phyloP scores from a whole-genome alignment of 2,888 invertebrate genomes.

The Choristoneura rosaceana region DNA sequence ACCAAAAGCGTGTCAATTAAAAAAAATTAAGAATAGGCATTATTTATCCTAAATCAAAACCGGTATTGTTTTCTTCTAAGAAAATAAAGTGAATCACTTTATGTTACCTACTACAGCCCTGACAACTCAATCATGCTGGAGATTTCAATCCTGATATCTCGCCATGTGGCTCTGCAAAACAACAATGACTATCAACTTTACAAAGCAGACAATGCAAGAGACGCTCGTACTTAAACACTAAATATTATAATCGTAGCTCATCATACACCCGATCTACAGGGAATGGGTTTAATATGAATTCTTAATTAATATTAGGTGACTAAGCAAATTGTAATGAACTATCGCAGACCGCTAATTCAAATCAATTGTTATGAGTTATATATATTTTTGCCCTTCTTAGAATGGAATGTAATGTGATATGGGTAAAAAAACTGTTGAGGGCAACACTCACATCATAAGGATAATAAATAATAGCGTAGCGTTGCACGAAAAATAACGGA shows the following conservation, averaged over 20 bases:
- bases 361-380: conserved; percentile 56
- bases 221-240: conserved; percentile 60
- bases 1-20: conserved; percentile 73
- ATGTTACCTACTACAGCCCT: conserved; percentile 76
- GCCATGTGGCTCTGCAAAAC: conserved; percentile 68
- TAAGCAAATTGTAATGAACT: conserved; percentile 60
- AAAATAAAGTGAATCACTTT: conserved; percentile 59
- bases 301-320: conserved; percentile 82
- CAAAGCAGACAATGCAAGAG: conserved; percentile 64
- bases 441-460: not conserved
- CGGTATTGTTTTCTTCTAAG: conserved; percentile 66
- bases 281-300: conserved; percentile 57
- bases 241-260: conserved; percentile 61
- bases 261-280: conserved; percentile 66
- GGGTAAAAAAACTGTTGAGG: conserved; percentile 1
- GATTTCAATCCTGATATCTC: conserved; percentile 75
- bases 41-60: conserved; percentile 69
- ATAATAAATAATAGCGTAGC: not conserved
- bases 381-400: conserved; percentile 3
- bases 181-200: conserved; percentile 70
- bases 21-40: conserved; percentile 66
- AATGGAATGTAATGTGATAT: conserved; percentile 11
- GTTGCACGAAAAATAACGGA: too few relatives aligned
- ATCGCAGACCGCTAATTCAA: conserved; percentile 63
- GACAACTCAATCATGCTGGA: conserved; percentile 68